Evolutionary conservation across 2,888 invertebrate genomes (phyloP), one percentile per base, ranked within the genome.

Genomic region (Dryocosmus kuriphilus): DNA sequence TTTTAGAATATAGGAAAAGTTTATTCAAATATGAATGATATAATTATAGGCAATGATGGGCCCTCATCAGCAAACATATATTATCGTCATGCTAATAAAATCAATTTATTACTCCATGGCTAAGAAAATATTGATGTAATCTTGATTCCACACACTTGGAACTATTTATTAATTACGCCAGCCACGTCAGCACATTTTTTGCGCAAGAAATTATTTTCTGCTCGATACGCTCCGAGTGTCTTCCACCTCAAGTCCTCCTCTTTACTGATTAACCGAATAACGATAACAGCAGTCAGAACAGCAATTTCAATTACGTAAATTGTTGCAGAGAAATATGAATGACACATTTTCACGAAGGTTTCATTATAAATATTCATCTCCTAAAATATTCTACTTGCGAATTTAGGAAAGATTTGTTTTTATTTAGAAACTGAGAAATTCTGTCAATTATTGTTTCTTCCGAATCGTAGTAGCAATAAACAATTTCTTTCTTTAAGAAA

Each of bases 151-250:
- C 32, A 71, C 32, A 55, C 71, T 71, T 71, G 32, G 30, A 51
- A 51, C 30, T 46, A 71, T 71, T 71, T 51, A 71, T 71, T 71
- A 71, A 71, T 71, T 71, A 71, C 32, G 30, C 30, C 14, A 71
- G 51, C 71, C 71, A 51, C 51, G 71, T 71, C 71, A 71, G 71
- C 71, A 71, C 71, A 71, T 71, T 71, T 71, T 71, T 71, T 71
- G 71, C 71, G 6, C 3, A 32, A 71, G 51, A 14, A 71, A 51
- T 71, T 71, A 71, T 71, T 71, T 71, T 46, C 46, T 71, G 67
- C 67, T 63, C 63, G 35, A 63, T 63, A 63, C 35, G 63, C 51
- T 71, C 30, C 30, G 14, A 6, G 14, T 51, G 30, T 71, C 30
- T 71, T 27, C 24, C 14, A 57, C 9, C n/a, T 16, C 6, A 65